Evolutionary conservation across 2,797 vertebrate species (phyloP).

Genomic region (Craterocephalus amniculus): DNA sequence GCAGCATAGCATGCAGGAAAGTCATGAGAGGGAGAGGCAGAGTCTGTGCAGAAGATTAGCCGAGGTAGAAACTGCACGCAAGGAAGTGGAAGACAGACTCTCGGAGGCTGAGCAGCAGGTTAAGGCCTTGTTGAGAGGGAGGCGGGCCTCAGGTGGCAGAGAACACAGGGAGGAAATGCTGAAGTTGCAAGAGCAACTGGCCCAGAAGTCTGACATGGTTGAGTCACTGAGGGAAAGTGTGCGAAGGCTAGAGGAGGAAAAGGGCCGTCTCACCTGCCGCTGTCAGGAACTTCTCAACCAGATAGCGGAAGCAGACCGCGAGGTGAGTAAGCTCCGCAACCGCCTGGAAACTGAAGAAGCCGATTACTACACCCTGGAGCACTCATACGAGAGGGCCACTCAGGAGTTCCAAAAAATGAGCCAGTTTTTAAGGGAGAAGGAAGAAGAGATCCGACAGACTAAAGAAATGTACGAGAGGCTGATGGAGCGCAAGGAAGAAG

Average conservation of each 20-base stretch:
- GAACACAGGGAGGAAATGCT: constrained; percentile 86
- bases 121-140: constrained; percentile 88
- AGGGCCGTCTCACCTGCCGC: constrained; percentile 85
- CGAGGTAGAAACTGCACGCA: constrained; percentile 86
- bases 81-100: constrained; percentile 86
- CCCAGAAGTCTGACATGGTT: constrained; percentile 83
- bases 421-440: constrained; percentile 88
- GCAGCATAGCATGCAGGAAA: constrained; percentile 86
- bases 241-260: constrained; percentile 88
- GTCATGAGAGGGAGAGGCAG: constrained; percentile 90
- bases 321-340: constrained; percentile 87
- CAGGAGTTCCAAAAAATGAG: constrained; percentile 89
- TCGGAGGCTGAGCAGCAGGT: constrained; percentile 88
- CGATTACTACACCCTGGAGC: constrained; percentile 88
- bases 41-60: constrained; percentile 85
- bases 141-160: constrained; percentile 76
- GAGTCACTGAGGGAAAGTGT: constrained; percentile 88
- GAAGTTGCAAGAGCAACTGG: constrained; percentile 89
- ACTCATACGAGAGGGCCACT: constrained; percentile 85
- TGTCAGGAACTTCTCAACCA: constrained; percentile 94
- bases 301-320: constrained; percentile 86
- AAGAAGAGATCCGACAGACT: constrained; percentile 89
- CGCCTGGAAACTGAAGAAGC: constrained; percentile 87
- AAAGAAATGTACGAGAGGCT: constrained; percentile 89
- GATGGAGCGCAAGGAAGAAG: constrained; percentile 89